Conservation (phyloP, 1,140 invertebrate genomes). For the Bicyclus anynana region DNA sequence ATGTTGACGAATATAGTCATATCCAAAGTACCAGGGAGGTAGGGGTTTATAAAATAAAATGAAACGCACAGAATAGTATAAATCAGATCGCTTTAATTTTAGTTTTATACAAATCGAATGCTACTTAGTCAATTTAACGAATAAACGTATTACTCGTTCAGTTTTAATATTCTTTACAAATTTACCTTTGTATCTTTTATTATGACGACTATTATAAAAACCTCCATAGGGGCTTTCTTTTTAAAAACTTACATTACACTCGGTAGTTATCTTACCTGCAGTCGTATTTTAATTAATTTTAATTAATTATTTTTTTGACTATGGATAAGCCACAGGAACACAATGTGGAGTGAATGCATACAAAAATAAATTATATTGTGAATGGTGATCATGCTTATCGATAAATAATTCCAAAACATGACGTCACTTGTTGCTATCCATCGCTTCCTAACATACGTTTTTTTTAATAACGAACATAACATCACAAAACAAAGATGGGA, state of each 20-base stretch:
- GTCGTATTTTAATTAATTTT: slow-evolving; percentile 61
- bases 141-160: slow-evolving; percentile 73
- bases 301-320: slow-evolving; percentile 53
- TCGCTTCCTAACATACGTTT: background rate
- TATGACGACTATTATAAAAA: slow-evolving; percentile 73
- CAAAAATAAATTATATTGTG: slow-evolving; percentile 23
- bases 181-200: slow-evolving; percentile 72
- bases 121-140: slow-evolving; percentile 75
- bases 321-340: slow-evolving; percentile 68
- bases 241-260: slow-evolving; percentile 72
- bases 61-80: slow-evolving; percentile 61
- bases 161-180: slow-evolving; percentile 69
- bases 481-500: too few species aligned
- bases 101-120: slow-evolving; percentile 77
- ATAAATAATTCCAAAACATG: background rate
- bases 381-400: slow-evolving; percentile 13
- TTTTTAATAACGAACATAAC: too few species aligned
- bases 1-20: too few species aligned
- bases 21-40: background rate
- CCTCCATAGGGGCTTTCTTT: slow-evolving; percentile 74
- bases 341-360: slow-evolving; percentile 49
- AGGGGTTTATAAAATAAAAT: background rate
- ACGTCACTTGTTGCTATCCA: slow-evolving; percentile 1
- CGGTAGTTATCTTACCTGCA: slow-evolving; percentile 65
- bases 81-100: slow-evolving; percentile 78